Conservation (phyloP, 2,888 invertebrate genomes). For the Dinocampus coccinellae region DNA sequence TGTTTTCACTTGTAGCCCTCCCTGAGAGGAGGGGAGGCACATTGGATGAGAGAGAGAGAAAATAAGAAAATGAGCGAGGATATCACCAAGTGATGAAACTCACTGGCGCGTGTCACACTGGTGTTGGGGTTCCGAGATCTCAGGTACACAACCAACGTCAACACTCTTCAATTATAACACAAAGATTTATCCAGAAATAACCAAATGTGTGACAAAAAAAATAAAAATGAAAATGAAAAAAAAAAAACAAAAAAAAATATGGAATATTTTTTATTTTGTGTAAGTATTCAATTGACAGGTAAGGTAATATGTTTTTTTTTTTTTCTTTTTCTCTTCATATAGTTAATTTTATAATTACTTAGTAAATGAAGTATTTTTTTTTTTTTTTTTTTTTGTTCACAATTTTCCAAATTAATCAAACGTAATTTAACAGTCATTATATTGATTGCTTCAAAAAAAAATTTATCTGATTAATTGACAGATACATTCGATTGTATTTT, state of each 20-base stretch:
- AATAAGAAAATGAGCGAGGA: background rate
- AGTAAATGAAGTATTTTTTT: background rate
- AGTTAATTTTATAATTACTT: constrained; percentile 29
- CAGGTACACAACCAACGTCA: background rate
- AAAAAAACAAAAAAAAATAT: too few relatives aligned
- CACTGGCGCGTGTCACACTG: background rate
- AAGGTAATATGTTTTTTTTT: constrained; percentile 46
- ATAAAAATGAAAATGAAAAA: too few relatives aligned
- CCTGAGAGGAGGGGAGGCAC: constrained; percentile 68
- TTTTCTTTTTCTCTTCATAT: background rate
- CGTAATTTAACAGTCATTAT: background rate
- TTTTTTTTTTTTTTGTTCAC: too few relatives aligned
- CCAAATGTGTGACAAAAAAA: constrained; percentile 11
- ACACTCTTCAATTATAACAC: constrained; percentile 2
- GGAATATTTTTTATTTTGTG: constrained; percentile 35
- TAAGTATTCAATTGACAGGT: constrained; percentile 62
- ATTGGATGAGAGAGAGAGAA: constrained; percentile 45
- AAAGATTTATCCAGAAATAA: constrained; percentile 39
- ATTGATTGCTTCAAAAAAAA: background rate
- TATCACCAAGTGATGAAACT: constrained; percentile 36
- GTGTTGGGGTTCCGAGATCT: background rate
- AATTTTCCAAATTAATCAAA: background rate
- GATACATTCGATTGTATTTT: background rate
- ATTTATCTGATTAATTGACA: background rate
- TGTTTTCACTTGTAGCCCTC: constrained; percentile 70